Conservation (phyloP, 2,888 invertebrate genomes). For the Melipona bicolor region DNA sequence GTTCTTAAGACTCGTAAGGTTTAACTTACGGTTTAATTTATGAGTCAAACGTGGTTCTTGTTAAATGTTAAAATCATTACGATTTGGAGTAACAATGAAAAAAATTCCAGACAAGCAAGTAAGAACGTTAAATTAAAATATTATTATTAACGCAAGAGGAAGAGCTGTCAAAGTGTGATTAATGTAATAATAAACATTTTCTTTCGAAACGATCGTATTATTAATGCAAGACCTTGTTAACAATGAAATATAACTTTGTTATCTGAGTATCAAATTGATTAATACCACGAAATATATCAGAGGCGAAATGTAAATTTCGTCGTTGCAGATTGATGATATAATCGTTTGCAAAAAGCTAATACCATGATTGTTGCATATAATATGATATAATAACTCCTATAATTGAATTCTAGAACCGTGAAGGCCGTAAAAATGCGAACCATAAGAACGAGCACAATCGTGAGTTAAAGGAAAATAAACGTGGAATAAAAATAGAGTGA, state of each 20-base stretch:
- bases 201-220: no score
- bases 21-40: no score
- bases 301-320: neutral
- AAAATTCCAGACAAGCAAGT: no score
- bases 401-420: neutral
- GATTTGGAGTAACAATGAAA: no score
- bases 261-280: neutral
- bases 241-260: neutral
- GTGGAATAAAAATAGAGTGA: neutral
- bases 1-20: no score
- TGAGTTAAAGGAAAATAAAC: neutral
- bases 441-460: neutral
- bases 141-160: no score
- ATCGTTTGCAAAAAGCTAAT: neutral
- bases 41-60: no score
- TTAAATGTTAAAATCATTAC: no score
- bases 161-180: no score
- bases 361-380: neutral
- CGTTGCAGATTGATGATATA: rapidly evolving
- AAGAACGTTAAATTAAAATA: no score
- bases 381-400: neutral
- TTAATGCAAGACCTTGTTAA: no score
- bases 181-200: no score
- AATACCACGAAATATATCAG: neutral
- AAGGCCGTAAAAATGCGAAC: neutral